phyloP scores from a whole-genome alignment of 2,888 invertebrate genomes.

The Campopleginae sp. region DNA sequence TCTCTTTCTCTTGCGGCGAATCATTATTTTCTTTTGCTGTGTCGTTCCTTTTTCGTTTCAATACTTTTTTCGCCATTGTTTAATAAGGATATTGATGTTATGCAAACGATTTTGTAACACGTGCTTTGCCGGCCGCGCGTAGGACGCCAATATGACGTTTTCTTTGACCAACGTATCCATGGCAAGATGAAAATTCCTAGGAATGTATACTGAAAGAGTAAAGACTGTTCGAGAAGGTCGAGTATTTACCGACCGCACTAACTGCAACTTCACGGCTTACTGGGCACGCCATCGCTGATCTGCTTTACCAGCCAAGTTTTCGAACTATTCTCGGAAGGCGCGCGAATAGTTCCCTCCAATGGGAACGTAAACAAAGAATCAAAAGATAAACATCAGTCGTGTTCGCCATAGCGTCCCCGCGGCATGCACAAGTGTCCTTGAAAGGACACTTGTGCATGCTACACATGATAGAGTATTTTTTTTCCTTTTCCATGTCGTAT shows the following conservation, averaged over 20 bases:
- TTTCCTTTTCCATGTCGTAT: neutral
- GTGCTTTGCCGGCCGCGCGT: constrained; percentile 1
- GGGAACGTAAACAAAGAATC: neutral
- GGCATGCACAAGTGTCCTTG: neutral
- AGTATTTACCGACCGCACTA: too few species aligned
- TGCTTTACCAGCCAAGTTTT: constrained; percentile 1
- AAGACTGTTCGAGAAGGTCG: too few species aligned
- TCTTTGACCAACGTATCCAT: too few species aligned
- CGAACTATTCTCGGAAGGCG: neutral
- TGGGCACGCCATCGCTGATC: neutral
- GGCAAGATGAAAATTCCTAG: too few species aligned
- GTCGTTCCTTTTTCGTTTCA: constrained; percentile 74
- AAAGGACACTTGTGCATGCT: too few species aligned
- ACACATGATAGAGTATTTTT: neutral
- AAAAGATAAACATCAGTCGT: neutral
- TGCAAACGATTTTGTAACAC: neutral
- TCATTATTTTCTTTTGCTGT: constrained; percentile 66
- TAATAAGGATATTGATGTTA: constrained; percentile 25
- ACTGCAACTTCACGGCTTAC: too few species aligned
- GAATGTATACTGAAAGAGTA: too few species aligned
- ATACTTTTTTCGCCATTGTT: constrained; percentile 71
- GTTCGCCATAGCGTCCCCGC: neutral
- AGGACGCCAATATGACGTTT: neutral
- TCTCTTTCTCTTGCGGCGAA: constrained; percentile 73
- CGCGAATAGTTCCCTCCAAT: neutral